Conservation (phyloP, 2,888 invertebrate genomes). For the Anarsia innoxiella region DNA sequence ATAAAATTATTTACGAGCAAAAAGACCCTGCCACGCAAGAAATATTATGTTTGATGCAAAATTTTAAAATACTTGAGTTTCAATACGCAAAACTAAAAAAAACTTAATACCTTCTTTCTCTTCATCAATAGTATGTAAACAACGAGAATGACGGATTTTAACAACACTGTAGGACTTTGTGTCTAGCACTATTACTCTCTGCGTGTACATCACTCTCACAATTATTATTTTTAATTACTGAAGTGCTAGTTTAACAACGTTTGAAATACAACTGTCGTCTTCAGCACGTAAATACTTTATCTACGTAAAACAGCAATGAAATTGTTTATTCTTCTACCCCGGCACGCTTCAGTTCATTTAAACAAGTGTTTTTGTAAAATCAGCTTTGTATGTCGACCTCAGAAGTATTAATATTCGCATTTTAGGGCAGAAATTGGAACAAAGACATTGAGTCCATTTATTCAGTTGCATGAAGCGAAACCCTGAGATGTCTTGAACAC, state of each 20-base stretch:
- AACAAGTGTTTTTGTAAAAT: slow-evolving; percentile 57
- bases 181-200: slow-evolving; percentile 47
- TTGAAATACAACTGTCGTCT: slow-evolving; percentile 27
- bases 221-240: slow-evolving; percentile 4
- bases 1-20: too few relatives aligned
- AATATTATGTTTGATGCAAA: too few relatives aligned
- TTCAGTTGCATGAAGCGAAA: slow-evolving; percentile 50
- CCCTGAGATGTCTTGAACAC: too few relatives aligned
- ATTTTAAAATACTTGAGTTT: not conserved
- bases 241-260: slow-evolving; percentile 21
- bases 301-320: slow-evolving; percentile 24
- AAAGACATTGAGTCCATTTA: slow-evolving; percentile 52
- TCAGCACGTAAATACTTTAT: slow-evolving; percentile 23
- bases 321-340: slow-evolving; percentile 29
- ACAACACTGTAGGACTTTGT: slow-evolving; percentile 51
- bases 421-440: slow-evolving; percentile 35
- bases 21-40: too few relatives aligned
- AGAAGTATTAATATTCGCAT: slow-evolving; percentile 20
- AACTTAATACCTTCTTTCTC: slow-evolving; percentile 44
- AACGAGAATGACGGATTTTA: slow-evolving; percentile 54
- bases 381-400: slow-evolving; percentile 30
- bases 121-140: slow-evolving; percentile 54
- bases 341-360: slow-evolving; percentile 57
- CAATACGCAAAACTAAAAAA: not conserved
- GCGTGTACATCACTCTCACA: slow-evolving; percentile 40